Evolutionary conservation across 2,113 vertebrate genomes (phyloP).

Genomic region (Hydropotes inermis): DNA sequence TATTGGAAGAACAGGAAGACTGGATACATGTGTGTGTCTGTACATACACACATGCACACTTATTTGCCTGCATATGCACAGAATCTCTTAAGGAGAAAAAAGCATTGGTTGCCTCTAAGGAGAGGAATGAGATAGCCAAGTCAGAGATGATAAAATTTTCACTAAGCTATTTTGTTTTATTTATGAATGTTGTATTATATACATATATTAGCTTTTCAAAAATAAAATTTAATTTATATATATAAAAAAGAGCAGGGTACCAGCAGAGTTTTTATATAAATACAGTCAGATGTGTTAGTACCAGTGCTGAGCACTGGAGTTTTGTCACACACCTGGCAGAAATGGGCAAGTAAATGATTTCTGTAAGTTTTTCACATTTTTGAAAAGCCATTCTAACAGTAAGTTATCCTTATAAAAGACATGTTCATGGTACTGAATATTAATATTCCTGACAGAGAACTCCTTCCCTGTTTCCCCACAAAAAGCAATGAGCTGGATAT

Average conservation of each 20-base stretch:
- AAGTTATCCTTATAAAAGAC: slow-evolving; percentile 12
- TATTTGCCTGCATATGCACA: neutral
- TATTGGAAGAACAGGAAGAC: neutral
- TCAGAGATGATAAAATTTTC: neutral
- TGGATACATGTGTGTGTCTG: neutral
- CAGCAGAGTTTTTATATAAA: slow-evolving; percentile 18
- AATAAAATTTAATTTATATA: slow-evolving; percentile 10
- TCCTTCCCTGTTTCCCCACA: neutral
- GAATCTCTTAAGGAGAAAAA: neutral
- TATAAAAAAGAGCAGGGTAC: neutral
- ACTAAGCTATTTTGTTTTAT: neutral
- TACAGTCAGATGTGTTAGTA: neutral
- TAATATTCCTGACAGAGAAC: slow-evolving; percentile 36
- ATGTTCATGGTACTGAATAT: neutral
- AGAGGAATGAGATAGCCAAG: neutral
- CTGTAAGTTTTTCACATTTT: neutral
- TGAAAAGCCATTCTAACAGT: neutral
- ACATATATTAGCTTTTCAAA: slow-evolving; percentile 14
- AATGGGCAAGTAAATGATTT: slow-evolving; percentile 25
- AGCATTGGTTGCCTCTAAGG: neutral
- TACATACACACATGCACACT: neutral
- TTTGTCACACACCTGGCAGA: slow-evolving; percentile 1
- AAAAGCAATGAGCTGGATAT: slow-evolving; percentile 31
- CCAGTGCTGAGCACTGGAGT: neutral
- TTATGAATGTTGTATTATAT: neutral